Evolutionary conservation across 2,797 vertebrate genomes (phyloP), one percentile per base, ranked within the genome.

Genomic region (Chelon auratus): DNA sequence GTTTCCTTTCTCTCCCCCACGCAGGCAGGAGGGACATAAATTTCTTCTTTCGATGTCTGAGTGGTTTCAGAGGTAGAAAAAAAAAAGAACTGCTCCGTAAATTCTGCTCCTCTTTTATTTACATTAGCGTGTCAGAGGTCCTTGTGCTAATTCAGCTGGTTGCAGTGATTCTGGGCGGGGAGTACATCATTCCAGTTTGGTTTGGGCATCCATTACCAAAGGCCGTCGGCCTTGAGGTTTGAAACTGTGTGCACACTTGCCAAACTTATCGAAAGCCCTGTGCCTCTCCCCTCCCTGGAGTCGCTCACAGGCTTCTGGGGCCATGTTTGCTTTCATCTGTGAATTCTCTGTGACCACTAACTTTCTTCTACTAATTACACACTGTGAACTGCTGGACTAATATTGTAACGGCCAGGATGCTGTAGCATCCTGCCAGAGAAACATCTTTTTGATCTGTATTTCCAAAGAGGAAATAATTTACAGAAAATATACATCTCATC

Each of bases 121-220:
- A 93, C 83, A 91, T 91, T 77, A 82, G 75, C 0, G 48, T 89
- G 90, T 87, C 89, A 85, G 76, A 89, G 81, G 87, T 87, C 75
- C 68, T 80, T 45, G 57, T 10, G 15, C 82, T 85, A 83, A 87
- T 82, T 88, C 72, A 72, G 79, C 63, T 26, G 52, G 36, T 82
- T 72, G 67, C 78, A 80, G 77, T 74, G 79, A 83, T 83, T 81
- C 70, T 72, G 72, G 72, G 65, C 13, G 37, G 64, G 58, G 78
- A 85, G 83, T 60, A 76, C 75, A 80, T 81, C 80, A 77, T 78
- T 83, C 72, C 37, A 45, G 63, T 87, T 83, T 76, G 72, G 84
- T 80, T 80, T 78, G 86, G 80, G 67, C 84, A 84, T 86, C 84
- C 75, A 89, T 91, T 87, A 90, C 81, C 37, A 4, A 84, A 62